Percentiles rank a stretch among this genome's conserved stretches.
Conservation (phyloP, 2,797 vertebrate genomes). For the Mastacembelus armatus region DNA sequence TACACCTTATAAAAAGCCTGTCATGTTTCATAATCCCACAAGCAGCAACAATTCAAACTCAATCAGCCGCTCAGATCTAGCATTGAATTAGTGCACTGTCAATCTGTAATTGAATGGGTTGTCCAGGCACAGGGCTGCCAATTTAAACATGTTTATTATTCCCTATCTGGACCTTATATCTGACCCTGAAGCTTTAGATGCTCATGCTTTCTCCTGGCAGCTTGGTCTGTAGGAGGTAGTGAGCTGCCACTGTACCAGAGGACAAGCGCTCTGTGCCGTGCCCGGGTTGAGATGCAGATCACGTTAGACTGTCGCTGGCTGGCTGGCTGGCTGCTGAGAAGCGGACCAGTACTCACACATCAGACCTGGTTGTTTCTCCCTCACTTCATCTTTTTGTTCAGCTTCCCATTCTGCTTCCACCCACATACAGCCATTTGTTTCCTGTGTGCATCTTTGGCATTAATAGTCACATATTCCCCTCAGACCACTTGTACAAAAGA, state of each 20-base stretch:
- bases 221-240: slow-evolving; percentile 57
- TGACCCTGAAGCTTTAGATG: slow-evolving; percentile 71
- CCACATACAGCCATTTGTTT: slow-evolving; percentile 53
- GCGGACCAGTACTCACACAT: slow-evolving; percentile 57
- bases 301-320: slow-evolving; percentile 67
- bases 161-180: slow-evolving; percentile 57
- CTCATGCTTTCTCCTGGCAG: slow-evolving; percentile 61
- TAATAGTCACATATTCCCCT: slow-evolving; percentile 44
- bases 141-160: slow-evolving; percentile 75
- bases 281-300: slow-evolving; percentile 76
- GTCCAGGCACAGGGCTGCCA: slow-evolving; percentile 50
- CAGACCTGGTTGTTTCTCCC: slow-evolving; percentile 72
- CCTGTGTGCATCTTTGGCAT: slow-evolving; percentile 54
- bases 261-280: slow-evolving; percentile 59
- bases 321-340: slow-evolving; percentile 68
- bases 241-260: slow-evolving; percentile 69
- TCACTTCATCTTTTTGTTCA: slow-evolving; percentile 64
- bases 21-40: slow-evolving; percentile 84
- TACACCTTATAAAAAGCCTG: slow-evolving; percentile 87
- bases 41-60: slow-evolving; percentile 80
- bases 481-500: slow-evolving; percentile 14
- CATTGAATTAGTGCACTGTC: slow-evolving; percentile 70
- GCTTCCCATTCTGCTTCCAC: slow-evolving; percentile 32
- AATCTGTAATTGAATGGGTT: slow-evolving; percentile 68
- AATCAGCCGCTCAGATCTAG: slow-evolving; percentile 76